Conservation (phyloP, 2,113 vertebrate species). For the Tachysurus fulvidraco region DNA sequence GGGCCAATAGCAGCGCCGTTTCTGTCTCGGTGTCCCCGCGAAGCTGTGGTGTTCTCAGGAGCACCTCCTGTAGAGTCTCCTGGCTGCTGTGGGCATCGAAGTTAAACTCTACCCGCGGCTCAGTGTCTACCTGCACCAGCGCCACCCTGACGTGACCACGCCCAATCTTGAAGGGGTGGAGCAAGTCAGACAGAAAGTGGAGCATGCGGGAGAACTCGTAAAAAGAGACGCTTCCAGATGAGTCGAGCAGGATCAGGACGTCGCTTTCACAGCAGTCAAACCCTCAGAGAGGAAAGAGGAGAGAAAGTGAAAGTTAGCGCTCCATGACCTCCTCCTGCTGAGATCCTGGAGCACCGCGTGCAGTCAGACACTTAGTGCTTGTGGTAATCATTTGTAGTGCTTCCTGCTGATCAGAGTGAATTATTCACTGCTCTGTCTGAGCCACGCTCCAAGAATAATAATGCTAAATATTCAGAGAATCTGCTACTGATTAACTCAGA, state of each 20-base stretch:
- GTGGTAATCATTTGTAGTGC: not conserved
- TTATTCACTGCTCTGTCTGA: not conserved
- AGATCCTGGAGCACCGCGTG: not conserved
- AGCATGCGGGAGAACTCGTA: constrained; percentile 83
- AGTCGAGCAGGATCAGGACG: constrained; percentile 85
- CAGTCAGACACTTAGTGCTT: not conserved
- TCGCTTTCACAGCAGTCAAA: constrained; percentile 75
- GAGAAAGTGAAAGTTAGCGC: not conserved
- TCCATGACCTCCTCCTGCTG: constrained; percentile 38
- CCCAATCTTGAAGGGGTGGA: constrained; percentile 76
- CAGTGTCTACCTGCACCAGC: constrained; percentile 84
- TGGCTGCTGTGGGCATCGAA: constrained; percentile 70
- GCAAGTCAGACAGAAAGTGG: constrained; percentile 76
- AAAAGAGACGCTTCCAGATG: constrained; percentile 84
- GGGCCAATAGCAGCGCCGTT: constrained; percentile 72
- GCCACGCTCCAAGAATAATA: not conserved
- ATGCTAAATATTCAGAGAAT: not conserved
- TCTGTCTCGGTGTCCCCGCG: constrained; percentile 88
- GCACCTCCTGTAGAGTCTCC: constrained; percentile 63
- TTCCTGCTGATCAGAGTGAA: constrained; percentile 7
- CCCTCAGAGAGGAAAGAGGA: constrained; percentile 48
- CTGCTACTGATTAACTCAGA: not conserved
- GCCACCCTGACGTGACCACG: constrained; percentile 76
- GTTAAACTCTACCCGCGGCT: constrained; percentile 76
- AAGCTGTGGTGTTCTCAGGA: constrained; percentile 72